A percentile compares a stretch with the other conserved stretches of the same genome.
Evolutionary conservation across 2,888 invertebrate species (phyloP).

Genomic region (Cylindroiulus punctatus): DNA sequence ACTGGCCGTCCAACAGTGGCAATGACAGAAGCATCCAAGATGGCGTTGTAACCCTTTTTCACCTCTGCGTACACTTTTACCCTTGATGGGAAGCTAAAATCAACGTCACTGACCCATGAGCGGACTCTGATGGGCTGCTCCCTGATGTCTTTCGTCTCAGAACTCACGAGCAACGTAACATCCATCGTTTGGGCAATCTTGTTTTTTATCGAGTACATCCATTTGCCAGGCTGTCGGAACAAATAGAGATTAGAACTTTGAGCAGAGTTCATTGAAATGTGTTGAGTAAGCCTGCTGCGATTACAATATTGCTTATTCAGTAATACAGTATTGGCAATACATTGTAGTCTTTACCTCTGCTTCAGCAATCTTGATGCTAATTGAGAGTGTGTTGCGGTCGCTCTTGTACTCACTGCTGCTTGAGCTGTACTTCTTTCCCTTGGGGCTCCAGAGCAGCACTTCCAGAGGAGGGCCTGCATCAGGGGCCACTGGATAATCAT

Average conservation of each 20-base stretch:
- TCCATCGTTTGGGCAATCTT: constrained; percentile 53
- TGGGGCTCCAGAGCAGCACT: constrained; percentile 59
- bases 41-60: constrained; percentile 60
- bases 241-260: neutral
- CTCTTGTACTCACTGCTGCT: constrained; percentile 57
- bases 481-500: constrained; percentile 54
- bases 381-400: constrained; percentile 58
- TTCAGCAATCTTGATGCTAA: constrained; percentile 59
- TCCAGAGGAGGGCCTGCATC: constrained; percentile 21
- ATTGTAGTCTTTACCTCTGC: constrained; percentile 59
- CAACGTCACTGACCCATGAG: constrained; percentile 60
- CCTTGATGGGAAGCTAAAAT: constrained; percentile 60
- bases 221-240: constrained; percentile 59
- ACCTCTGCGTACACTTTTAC: constrained; percentile 61
- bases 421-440: constrained; percentile 58
- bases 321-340: neutral
- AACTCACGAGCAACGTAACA: constrained; percentile 59
- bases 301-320: neutral
- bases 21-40: constrained; percentile 60
- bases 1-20: constrained; percentile 61
- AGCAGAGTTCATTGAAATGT: neutral
- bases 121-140: constrained; percentile 61
- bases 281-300: neutral
- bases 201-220: constrained; percentile 59
- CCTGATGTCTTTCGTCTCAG: constrained; percentile 59